These are phyloP conservation scores for Cercocebus atys DNA, from an alignment of 2,113 vertebrate genomes.

Conservation along the genomic window DNA sequence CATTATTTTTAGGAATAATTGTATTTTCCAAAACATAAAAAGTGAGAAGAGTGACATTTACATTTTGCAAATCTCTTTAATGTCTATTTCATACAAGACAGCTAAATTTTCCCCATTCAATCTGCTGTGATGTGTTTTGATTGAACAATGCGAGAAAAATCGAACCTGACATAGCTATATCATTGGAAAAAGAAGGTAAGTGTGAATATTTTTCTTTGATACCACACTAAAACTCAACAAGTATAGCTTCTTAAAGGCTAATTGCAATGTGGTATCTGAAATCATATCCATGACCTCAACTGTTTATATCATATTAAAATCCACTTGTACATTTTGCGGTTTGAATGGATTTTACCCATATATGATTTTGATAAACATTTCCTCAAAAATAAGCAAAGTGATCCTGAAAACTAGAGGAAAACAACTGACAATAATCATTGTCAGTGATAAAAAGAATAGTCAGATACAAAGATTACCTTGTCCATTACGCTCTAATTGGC, in stretches of 20 bases:
- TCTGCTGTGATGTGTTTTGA: conserved; percentile 13
- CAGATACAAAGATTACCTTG: not conserved
- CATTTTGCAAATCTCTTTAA: conserved; percentile 29
- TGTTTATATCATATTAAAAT: not conserved
- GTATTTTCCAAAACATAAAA: conserved; percentile 47
- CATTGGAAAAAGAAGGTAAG: not conserved
- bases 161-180: not conserved
- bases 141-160: not conserved
- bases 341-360: not conserved
- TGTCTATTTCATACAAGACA: conserved; percentile 37
- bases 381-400: conserved; percentile 8
- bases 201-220: conserved; percentile 17
- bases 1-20: conserved; percentile 17
- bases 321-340: not conserved
- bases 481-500: not conserved
- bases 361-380: not conserved
- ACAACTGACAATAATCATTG: not conserved
- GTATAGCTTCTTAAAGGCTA: not conserved
- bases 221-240: conserved; percentile 24
- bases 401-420: conserved; percentile 36
- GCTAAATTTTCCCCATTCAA: conserved; percentile 32
- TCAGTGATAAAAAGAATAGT: not conserved
- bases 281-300: not conserved
- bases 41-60: not conserved
- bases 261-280: not conserved